Percentiles rank a stretch among this genome's conserved stretches.
phyloP scores from a whole-genome alignment of 2,888 invertebrate species.

The Phalangium opilio region DNA sequence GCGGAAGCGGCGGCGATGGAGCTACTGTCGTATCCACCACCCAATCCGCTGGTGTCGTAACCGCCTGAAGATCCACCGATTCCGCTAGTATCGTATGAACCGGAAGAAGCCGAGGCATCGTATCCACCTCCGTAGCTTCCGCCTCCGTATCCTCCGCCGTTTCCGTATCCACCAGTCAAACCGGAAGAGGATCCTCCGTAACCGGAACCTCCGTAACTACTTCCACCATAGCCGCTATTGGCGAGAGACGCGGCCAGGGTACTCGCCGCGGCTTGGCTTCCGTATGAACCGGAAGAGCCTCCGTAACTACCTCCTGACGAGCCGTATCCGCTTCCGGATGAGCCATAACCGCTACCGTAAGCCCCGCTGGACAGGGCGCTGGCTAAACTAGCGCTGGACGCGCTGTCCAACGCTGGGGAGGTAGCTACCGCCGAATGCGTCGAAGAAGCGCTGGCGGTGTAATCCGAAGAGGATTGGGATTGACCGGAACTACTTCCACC shows the following conservation, averaged over 20 bases:
- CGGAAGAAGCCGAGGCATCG: not conserved
- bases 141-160: not conserved
- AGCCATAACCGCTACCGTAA: not conserved
- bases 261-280: not conserved
- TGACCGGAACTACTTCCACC: constrained; percentile 9
- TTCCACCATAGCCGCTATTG: not conserved
- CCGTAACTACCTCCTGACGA: not conserved
- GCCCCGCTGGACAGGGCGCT: not conserved
- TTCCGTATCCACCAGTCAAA: constrained; percentile 2
- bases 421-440: not conserved
- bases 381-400: not conserved
- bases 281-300: not conserved
- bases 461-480: not conserved
- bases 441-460: not conserved
- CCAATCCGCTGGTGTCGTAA: not conserved
- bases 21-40: not conserved
- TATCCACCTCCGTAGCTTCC: not conserved
- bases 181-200: constrained; percentile 1
- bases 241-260: not conserved
- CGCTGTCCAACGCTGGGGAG: not conserved
- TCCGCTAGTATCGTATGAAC: no score
- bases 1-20: not conserved
- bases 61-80: no score
- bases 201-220: constrained; percentile 3
- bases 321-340: not conserved